Base-by-base conservation (phyloP, 2,797 vertebrate species). In the Carapus acus region DNA sequence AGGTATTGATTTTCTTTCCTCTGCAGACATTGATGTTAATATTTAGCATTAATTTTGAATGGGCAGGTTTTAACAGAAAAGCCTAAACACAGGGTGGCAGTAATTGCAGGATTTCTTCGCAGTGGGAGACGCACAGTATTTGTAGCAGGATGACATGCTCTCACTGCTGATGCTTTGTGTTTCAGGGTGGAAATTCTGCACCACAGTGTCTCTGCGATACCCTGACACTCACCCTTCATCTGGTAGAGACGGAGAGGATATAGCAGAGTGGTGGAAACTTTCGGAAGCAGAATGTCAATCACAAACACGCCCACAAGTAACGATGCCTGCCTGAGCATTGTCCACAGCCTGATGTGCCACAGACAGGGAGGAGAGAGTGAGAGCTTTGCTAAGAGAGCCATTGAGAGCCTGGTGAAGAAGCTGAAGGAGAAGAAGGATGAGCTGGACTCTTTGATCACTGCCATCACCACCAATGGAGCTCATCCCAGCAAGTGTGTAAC, bases 391-490 rank as follows among this genome's bases (percentile, higher is more conserved):
- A 98, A 98, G 14, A 86, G 95, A 8, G 94, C 95, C 1, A 98
- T 97, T 1, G 95, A 98, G 56, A 98, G 95, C 54, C 85, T 98
- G n/a, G 95, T 98, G 11, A 97, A 97, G 69, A 98, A 98, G 74
- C 87, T 98, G 15, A 98, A 98, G 74, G 95, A 98, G 84, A 98
- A 98, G 58, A 98, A 98, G 43, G 95, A 98, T 66, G 95, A 98
- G 54, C 60, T 98, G 78, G 95, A 98, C 78, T 98, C 94, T 2
- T 75, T 98, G 46, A 98, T 98, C 67, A 96, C 95, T 0, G 95
- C 95, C 16, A 96, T 98, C 76, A 98, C 95, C 40, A 98, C 95
- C 1, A 98, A 97, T 22, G 95, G 95, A 38, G 94, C 94, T 62
- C 95, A 98, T 45, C 95, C 95, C 2, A 98, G 94, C 88, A 98